These are phyloP conservation scores for Cistogaster globosa DNA, from an alignment of 2,888 invertebrate species.

Conservation along the genomic window DNA sequence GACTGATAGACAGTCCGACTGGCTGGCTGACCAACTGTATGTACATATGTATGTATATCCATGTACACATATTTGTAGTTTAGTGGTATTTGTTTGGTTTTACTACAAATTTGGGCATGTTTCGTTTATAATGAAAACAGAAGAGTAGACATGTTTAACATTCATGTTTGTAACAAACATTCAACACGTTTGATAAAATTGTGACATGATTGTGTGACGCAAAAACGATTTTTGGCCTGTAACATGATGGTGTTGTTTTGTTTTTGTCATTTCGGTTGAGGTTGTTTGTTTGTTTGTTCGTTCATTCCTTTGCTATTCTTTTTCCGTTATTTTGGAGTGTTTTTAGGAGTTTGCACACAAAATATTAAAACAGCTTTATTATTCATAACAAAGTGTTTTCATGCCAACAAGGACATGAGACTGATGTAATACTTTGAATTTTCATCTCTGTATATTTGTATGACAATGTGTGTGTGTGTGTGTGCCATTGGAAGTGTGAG, in stretches of 20 bases:
- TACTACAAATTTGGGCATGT: constrained; percentile 54
- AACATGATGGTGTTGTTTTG: constrained; percentile 54
- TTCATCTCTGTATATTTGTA: neutral
- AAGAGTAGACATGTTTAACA: constrained; percentile 33
- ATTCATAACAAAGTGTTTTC: constrained; percentile 68
- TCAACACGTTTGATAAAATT: constrained; percentile 65
- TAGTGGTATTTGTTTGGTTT: constrained; percentile 48
- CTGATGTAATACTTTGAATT: constrained; percentile 67
- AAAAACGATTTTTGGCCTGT: constrained; percentile 59
- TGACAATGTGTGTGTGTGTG: neutral
- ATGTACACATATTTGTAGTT: neutral
- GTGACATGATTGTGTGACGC: constrained; percentile 51
- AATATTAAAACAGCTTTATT: constrained; percentile 66
- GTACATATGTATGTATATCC: neutral
- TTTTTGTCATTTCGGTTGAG: constrained; percentile 47
- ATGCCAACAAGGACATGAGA: constrained; percentile 69
- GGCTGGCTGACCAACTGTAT: neutral
- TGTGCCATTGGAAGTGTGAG: constrained; percentile 10
- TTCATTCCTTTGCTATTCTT: neutral
- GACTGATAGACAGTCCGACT: neutral
- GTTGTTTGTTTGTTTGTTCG: constrained; percentile 21
- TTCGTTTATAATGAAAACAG: constrained; percentile 40
- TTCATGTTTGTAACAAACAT: constrained; percentile 56
- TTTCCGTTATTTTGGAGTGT: constrained; percentile 36
- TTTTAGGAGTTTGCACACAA: constrained; percentile 55